Evolutionary conservation across 2,888 invertebrate species (phyloP), one percentile per base, ranked within the genome.

Genomic region (Chrysolina oricalcia): DNA sequence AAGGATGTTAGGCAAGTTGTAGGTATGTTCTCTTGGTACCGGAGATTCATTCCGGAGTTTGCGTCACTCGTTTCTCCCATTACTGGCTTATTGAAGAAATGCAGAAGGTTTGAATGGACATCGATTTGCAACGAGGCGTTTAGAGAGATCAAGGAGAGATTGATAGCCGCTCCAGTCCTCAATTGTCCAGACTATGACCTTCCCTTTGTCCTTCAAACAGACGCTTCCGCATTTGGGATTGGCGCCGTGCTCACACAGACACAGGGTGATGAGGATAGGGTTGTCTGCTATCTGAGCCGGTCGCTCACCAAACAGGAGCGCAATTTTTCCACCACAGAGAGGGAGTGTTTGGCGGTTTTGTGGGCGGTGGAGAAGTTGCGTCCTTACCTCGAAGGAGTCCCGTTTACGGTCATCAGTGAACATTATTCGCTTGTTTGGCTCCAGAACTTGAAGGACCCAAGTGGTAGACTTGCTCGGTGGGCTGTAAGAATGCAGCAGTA

Each of bases 321-420:
- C n/a, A n/a, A n/a, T n/a, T n/a, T n/a, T n/a, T 46, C 48, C n/a
- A 41, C 27, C 13, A 56, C 50, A 5, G 67, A 46, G 13, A n/a
- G 66, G 35, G 8, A 41, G 63, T 77, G 75, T 46, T n/a, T n/a
- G n/a, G n/a, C n/a, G n/a, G n/a, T n/a, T n/a, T n/a, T n/a, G n/a
- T n/a, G n/a, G n/a, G n/a, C 74, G 0, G 63, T 80, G 10, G 77
- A 80, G 66, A 77, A 76, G 63, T 73, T 81, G n/a, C n/a, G n/a
- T n/a, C n/a, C n/a, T n/a, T n/a, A n/a, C n/a, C n/a, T n/a, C n/a
- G n/a, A n/a, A n/a, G n/a, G n/a, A n/a, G n/a, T n/a, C n/a, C n/a
- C n/a, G n/a, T n/a, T n/a, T n/a, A n/a, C n/a, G n/a, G n/a, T n/a
- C n/a, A n/a, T n/a, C n/a, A n/a, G n/a, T n/a, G n/a, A n/a, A n/a